A percentile compares a stretch with the other conserved stretches of the same genome.
These are phyloP conservation scores for Trichonephila clavata DNA, from an alignment of 1,140 invertebrate species.

Conservation along the genomic window DNA sequence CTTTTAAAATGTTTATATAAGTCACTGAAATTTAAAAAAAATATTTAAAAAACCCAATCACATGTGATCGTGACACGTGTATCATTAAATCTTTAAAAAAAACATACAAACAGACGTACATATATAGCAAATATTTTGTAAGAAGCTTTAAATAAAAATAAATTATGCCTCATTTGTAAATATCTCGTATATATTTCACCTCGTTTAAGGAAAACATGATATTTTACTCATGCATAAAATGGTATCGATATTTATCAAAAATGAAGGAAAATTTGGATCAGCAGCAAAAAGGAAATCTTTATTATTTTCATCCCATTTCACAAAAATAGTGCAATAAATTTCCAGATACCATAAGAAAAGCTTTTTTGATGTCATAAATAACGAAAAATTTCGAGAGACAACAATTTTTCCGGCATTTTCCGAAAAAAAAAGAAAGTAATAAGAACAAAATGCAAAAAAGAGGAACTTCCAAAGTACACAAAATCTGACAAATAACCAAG, in stretches of 20 bases:
- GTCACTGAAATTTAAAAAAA: too few relatives aligned
- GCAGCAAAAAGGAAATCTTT: background rate
- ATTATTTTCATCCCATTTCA: constrained; percentile 59
- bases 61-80: too few relatives aligned
- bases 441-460: constrained; percentile 67
- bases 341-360: constrained; percentile 15
- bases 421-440: background rate
- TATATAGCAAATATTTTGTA: too few relatives aligned
- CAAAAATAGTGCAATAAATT: constrained; percentile 56
- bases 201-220: too few relatives aligned
- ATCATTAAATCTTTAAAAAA: too few relatives aligned
- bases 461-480: constrained; percentile 4
- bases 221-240: background rate
- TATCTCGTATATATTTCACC: too few relatives aligned
- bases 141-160: too few relatives aligned
- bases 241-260: background rate
- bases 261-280: background rate
- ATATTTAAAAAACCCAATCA: too few relatives aligned
- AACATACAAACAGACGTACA: too few relatives aligned
- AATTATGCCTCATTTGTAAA: too few relatives aligned
- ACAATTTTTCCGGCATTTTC: constrained; percentile 44
- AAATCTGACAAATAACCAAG: constrained; percentile 69
- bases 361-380: constrained; percentile 46
- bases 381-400: constrained; percentile 59
- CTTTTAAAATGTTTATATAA: too few relatives aligned